Conservation (phyloP, 2,797 vertebrate genomes). For the Enteromius unitaeniatus region DNA sequence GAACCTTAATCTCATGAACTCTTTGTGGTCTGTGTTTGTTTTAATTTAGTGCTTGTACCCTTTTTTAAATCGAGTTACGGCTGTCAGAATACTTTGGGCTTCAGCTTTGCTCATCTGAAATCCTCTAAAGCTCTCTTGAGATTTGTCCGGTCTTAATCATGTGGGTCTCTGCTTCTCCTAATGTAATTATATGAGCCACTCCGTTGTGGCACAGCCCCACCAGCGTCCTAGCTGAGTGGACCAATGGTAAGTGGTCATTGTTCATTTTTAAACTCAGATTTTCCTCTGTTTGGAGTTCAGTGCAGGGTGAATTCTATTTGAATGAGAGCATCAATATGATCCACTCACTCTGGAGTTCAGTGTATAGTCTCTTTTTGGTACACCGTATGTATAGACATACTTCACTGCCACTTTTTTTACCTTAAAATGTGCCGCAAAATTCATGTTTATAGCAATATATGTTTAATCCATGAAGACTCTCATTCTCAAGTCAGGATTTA, state of each 20-base stretch:
- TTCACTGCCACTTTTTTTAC: background rate
- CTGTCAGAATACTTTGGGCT: background rate
- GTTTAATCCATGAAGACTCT: background rate
- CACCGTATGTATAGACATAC: background rate
- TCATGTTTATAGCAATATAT: background rate
- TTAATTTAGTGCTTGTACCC: slow-evolving; percentile 5
- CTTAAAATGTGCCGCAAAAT: background rate
- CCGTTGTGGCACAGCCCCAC: slow-evolving; percentile 16
- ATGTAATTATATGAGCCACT: slow-evolving; percentile 37
- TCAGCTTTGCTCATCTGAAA: background rate
- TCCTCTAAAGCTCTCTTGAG: slow-evolving; percentile 19
- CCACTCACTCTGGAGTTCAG: background rate
- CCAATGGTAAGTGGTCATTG: slow-evolving; percentile 34
- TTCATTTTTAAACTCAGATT: slow-evolving; percentile 31
- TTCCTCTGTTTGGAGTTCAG: slow-evolving; percentile 26
- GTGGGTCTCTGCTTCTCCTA: slow-evolving; percentile 5
- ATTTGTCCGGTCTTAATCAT: slow-evolving; percentile 2
- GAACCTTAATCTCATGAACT: background rate
- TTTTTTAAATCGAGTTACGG: slow-evolving; percentile 14
- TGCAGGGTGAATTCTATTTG: slow-evolving; percentile 25
- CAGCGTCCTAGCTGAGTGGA: background rate
- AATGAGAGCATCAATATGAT: slow-evolving; percentile 6
- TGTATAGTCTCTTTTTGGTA: background rate
- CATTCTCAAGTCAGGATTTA: background rate
- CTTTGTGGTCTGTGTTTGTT: background rate